These are phyloP conservation scores for Drosophila lutescens DNA, from an alignment of 2,888 invertebrate species.

Conservation along the genomic window DNA sequence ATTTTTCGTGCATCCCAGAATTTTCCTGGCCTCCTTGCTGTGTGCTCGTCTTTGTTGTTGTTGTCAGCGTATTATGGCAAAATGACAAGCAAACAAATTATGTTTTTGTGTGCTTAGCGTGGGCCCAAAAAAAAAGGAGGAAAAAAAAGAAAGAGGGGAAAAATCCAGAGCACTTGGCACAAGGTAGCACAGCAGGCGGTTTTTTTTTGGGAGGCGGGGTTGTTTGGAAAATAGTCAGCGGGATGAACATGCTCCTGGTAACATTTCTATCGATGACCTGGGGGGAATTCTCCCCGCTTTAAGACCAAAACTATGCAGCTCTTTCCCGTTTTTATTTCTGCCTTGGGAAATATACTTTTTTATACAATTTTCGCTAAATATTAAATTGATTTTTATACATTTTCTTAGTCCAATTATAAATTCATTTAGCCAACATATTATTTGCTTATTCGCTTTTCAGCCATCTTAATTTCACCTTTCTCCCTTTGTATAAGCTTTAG, in stretches of 20 bases:
- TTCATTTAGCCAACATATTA: background rate
- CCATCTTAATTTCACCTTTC: background rate
- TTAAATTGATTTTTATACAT: too few species aligned
- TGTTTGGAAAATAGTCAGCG: constrained; percentile 1
- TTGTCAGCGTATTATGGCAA: constrained; percentile 70
- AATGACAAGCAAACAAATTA: constrained; percentile 76
- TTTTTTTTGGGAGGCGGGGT: too few species aligned
- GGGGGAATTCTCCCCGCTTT: background rate
- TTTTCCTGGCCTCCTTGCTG: constrained; percentile 12
- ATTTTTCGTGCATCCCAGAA: background rate
- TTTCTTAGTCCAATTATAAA: too few species aligned
- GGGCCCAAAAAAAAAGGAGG: constrained; percentile 38
- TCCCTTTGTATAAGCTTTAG: constrained; percentile 1
- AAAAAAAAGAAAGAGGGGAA: constrained; percentile 9
- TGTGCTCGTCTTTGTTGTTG: constrained; percentile 35
- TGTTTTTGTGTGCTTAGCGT: constrained; percentile 70
- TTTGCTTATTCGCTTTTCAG: background rate
- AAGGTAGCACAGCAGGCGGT: constrained; percentile 35
- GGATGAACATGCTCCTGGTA: constrained; percentile 58
- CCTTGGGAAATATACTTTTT: background rate
- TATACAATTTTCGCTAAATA: too few species aligned
- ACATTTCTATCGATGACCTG: constrained; percentile 58
- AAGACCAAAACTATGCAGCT: background rate
- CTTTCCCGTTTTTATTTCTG: too few species aligned
- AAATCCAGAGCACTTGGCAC: constrained; percentile 55